Evolutionary conservation across 2,113 vertebrate species (phyloP), one percentile per base, ranked within the genome.

Genomic region (Miniopterus natalensis): DNA sequence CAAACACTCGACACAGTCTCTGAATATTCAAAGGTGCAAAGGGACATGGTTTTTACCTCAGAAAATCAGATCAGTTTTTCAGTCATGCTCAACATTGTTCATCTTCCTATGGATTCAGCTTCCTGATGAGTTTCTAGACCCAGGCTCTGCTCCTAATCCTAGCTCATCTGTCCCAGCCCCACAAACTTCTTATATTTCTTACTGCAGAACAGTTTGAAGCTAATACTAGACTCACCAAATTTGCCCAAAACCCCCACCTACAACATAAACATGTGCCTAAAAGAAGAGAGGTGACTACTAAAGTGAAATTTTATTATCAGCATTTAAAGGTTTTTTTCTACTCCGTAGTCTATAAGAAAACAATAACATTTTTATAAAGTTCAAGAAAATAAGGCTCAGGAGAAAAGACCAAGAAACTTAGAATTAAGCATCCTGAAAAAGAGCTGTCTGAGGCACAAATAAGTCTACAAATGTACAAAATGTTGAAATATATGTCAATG

Each of bases 371-470:
- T 84, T 45, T 88, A 92, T 70, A 86, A 78, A 88, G 42, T 27
- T 90, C 8, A 14, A 36, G 27, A 65, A 92, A 88, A 80, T 12
- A 84, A 92, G 40, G 8, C 47, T 92, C 68, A 59, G 18, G 66
- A 85, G 61, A 91, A 84, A 91, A 84, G 11, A 84, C 40, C 59
- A 20, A 95, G 79, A 80, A 89, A 36, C 6, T 65, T 90, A 94
- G 42, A 17, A 83, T 75, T 84, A 86, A 84, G 4, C 13, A 90
- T 81, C 12, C 65, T 81, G 63, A 42, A 93, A 85, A 95, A 75
- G 36, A 92, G 78, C 61, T 79, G 14, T 74, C 20, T 49, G 45
- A 88, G 61, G 45, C 31, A 74, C 31, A 86, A 74, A 86, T 53
- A 13, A 88, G n/a, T 84, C 77, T 80, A 77, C 1, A 36, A 40